These are phyloP conservation scores for Rhinoraja longicauda DNA, from an alignment of 2,797 vertebrate genomes.

Conservation along the genomic window DNA sequence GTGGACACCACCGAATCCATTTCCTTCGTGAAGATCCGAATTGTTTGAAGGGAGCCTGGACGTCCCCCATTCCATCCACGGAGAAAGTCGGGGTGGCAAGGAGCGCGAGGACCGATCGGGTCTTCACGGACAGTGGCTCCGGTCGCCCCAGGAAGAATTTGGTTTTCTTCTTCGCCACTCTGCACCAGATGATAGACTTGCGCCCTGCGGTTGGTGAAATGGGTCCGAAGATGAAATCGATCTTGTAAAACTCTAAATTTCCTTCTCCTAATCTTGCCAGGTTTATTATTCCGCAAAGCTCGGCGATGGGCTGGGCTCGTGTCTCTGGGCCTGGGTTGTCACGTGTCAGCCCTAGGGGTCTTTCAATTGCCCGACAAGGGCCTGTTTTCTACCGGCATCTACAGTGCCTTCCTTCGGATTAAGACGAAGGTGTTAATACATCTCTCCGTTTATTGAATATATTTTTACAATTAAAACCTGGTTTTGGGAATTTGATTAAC, in stretches of 20 bases:
- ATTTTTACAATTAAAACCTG: background rate
- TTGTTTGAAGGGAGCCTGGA: background rate
- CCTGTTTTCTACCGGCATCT: background rate
- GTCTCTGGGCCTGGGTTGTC: background rate
- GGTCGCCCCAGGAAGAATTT: no score
- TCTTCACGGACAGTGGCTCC: background rate
- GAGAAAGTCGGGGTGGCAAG: background rate
- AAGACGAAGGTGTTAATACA: background rate
- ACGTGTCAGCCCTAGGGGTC: no score
- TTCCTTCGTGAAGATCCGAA: slow-evolving; percentile 9
- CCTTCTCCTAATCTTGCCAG: background rate
- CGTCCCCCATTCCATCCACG: background rate
- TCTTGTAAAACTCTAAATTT: background rate
- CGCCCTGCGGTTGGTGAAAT: background rate
- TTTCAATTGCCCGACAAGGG: background rate
- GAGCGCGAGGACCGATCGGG: background rate
- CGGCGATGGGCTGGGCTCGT: background rate
- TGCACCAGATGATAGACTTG: background rate
- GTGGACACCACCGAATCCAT: background rate
- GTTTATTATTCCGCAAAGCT: background rate
- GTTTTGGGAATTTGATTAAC: background rate
- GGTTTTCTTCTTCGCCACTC: background rate
- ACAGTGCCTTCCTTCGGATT: background rate
- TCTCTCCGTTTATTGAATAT: background rate
- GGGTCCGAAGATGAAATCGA: background rate